Percentiles rank a stretch among this genome's conserved stretches.
Evolutionary conservation across 1,140 invertebrate species (phyloP).

Genomic region (Drosophila insularis): DNA sequence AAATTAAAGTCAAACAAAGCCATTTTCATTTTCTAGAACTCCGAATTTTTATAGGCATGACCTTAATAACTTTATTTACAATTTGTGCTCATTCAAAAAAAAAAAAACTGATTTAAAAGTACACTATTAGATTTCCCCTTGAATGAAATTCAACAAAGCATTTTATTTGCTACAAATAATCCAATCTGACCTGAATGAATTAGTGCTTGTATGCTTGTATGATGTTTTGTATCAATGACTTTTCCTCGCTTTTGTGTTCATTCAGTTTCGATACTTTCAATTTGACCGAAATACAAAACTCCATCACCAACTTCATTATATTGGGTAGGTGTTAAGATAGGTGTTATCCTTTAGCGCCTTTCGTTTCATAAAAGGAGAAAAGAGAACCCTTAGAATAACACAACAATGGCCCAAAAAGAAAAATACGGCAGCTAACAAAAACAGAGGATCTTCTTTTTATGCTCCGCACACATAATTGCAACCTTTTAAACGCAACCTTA

Average conservation of each 20-base stretch:
- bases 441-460: conserved; percentile 38
- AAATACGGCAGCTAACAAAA: conserved; percentile 34
- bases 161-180: background rate
- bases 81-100: too few species aligned
- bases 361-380: conserved; percentile 51
- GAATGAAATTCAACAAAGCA: background rate
- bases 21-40: too few species aligned
- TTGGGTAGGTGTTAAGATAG: conserved; percentile 77
- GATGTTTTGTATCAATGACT: conserved; percentile 50
- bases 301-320: conserved; percentile 39
- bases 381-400: conserved; percentile 41
- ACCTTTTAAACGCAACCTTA: conserved; percentile 24
- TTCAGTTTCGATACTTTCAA: conserved; percentile 26
- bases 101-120: background rate
- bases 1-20: too few species aligned
- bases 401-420: conserved; percentile 43
- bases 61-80: too few species aligned
- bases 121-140: background rate
- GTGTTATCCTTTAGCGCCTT: conserved; percentile 82
- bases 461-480: conserved; percentile 60
- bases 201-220: background rate
- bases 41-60: too few species aligned
- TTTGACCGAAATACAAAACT: background rate
- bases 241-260: conserved; percentile 31
- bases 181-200: conserved; percentile 12